Conservation (phyloP, 2,113 vertebrate species). For the Anarrhichthys ocellatus region DNA sequence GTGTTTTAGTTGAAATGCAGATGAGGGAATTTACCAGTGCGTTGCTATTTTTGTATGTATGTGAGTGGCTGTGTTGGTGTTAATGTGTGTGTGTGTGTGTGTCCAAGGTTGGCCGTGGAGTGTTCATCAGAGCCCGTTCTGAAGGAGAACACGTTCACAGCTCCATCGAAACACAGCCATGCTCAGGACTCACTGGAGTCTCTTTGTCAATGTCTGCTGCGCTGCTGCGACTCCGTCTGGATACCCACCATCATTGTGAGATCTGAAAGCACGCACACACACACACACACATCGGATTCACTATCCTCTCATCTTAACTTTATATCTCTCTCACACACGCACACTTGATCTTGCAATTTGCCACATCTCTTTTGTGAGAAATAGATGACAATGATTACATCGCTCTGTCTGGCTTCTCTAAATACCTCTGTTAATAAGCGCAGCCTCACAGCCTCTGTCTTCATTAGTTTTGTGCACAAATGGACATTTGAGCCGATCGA, state of each 20-base stretch:
- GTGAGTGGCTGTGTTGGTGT: neutral
- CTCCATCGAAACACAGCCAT: constrained; percentile 81
- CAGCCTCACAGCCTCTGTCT: constrained; percentile 21
- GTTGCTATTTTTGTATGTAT: neutral
- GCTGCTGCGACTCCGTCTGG: constrained; percentile 88
- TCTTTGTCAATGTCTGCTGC: constrained; percentile 90
- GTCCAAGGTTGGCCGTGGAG: constrained; percentile 87
- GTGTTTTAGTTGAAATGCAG: neutral
- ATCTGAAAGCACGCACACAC: constrained; percentile 20
- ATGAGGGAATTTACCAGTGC: neutral
- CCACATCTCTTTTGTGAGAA: constrained; percentile 25
- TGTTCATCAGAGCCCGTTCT: constrained; percentile 86
- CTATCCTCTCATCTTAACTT: constrained; percentile 17
- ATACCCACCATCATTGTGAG: constrained; percentile 92
- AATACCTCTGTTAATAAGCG: constrained; percentile 44
- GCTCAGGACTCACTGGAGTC: constrained; percentile 85
- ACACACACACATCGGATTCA: constrained; percentile 24
- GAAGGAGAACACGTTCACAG: constrained; percentile 90
- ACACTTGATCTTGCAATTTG: constrained; percentile 29
- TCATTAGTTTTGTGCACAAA: constrained; percentile 32
- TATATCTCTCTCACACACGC: constrained; percentile 12
- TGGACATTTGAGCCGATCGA: constrained; percentile 2
- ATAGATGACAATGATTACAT: constrained; percentile 27
- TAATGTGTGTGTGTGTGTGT: constrained; percentile 1
- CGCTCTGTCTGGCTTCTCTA: constrained; percentile 3